Conservation (phyloP, 2,888 invertebrate genomes). For the Junonia oenone region DNA sequence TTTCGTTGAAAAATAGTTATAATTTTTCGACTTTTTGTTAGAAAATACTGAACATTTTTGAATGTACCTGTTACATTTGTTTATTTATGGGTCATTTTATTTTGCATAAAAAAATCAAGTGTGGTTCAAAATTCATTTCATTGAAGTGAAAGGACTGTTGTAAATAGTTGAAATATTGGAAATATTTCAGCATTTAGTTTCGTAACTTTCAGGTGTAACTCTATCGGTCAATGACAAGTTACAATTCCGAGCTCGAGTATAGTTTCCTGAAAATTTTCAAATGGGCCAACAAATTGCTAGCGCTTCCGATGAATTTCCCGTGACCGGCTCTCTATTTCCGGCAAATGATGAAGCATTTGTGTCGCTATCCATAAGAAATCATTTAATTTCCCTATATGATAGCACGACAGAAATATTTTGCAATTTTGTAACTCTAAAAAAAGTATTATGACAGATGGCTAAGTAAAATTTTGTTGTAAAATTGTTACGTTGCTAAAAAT, state of each 20-base stretch:
- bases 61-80: background rate
- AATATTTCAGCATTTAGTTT: background rate
- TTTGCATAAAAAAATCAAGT: no score
- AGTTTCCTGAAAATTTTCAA: constrained; percentile 59
- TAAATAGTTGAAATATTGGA: background rate
- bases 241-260: constrained; percentile 28
- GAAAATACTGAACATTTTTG: no score
- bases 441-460: no score
- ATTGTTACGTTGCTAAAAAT: no score
- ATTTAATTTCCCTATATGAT: background rate
- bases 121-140: background rate
- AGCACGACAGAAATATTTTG: background rate
- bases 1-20: background rate
- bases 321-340: constrained; percentile 55
- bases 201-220: constrained; percentile 1
- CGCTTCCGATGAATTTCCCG: constrained; percentile 62
- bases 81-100: no score
- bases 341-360: constrained; percentile 51
- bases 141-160: background rate
- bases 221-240: constrained; percentile 23
- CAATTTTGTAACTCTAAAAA: no score
- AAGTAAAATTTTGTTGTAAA: no score
- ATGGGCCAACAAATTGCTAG: constrained; percentile 53
- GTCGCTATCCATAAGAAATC: constrained; percentile 5
- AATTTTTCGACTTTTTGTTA: background rate